phyloP scores from a whole-genome alignment of 1,140 invertebrate species.

The Drosophila trapezifrons region DNA sequence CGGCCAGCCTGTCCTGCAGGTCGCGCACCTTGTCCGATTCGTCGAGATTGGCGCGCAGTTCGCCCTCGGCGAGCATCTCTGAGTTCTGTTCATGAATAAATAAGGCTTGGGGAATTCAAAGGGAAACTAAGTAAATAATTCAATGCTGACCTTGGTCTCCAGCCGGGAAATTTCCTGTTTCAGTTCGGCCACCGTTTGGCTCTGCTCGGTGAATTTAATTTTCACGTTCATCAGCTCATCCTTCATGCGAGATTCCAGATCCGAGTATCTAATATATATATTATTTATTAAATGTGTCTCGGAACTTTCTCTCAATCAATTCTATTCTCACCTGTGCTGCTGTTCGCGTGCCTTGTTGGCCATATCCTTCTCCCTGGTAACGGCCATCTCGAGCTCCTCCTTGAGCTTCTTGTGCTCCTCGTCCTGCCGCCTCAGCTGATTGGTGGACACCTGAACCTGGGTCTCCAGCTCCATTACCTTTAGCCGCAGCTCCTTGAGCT shows the following conservation, averaged over 20 bases:
- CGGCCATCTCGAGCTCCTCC: slow-evolving; percentile 90
- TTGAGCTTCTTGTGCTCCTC: slow-evolving; percentile 94
- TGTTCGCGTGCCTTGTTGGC: slow-evolving; percentile 92
- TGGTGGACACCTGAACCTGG: slow-evolving; percentile 97
- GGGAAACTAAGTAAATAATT: neutral
- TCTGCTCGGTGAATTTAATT: slow-evolving; percentile 97
- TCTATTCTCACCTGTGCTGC: slow-evolving; percentile 88
- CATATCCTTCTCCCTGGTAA: slow-evolving; percentile 90
- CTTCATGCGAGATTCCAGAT: slow-evolving; percentile 93
- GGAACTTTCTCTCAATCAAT: neutral
- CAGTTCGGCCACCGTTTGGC: slow-evolving; percentile 96
- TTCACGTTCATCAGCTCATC: slow-evolving; percentile 97
- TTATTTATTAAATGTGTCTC: neutral
- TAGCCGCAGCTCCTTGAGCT: slow-evolving; percentile 96
- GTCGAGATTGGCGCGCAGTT: slow-evolving; percentile 92
- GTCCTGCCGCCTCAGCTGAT: slow-evolving; percentile 96
- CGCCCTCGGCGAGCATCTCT: slow-evolving; percentile 95
- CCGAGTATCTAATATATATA: slow-evolving; percentile 86
- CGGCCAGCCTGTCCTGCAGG: slow-evolving; percentile 94
- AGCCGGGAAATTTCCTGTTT: slow-evolving; percentile 97
- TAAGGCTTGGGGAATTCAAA: neutral
- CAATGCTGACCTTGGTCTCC: slow-evolving; percentile 91
- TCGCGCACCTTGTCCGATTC: slow-evolving; percentile 94
- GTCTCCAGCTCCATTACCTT: slow-evolving; percentile 99
- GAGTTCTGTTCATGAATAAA: slow-evolving; percentile 90